Conservation (phyloP, 2,797 vertebrate genomes). For the Acrossocheilus fasciatus region DNA sequence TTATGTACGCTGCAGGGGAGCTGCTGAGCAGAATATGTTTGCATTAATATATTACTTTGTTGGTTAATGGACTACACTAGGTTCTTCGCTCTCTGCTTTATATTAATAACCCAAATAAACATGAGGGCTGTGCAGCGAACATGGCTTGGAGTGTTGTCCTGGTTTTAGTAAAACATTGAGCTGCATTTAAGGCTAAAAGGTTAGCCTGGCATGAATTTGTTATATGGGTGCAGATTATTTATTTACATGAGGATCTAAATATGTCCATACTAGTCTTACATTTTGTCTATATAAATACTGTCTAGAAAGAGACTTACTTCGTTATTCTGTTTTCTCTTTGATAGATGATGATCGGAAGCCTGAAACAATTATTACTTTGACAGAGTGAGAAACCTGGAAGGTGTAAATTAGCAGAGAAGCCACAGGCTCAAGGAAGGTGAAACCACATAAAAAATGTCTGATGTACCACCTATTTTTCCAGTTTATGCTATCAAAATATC, state of each 20-base stretch:
- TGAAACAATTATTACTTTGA: conserved; percentile 37
- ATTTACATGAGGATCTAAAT: conserved; percentile 7
- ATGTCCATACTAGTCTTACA: not conserved
- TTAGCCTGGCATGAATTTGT: not conserved
- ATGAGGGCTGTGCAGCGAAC: not conserved
- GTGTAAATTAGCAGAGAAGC: conserved; percentile 70
- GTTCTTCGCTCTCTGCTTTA: not conserved
- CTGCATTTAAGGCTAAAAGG: conserved; percentile 13
- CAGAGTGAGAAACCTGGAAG: conserved; percentile 25
- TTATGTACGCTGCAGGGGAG: not conserved
- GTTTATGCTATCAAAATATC: conserved; percentile 23
- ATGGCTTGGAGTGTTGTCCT: conserved; percentile 15
- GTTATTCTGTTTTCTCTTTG: conserved; percentile 8
- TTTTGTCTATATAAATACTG: not conserved
- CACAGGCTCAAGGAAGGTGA: conserved; percentile 57
- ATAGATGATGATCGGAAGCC: not conserved
- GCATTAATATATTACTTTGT: not conserved
- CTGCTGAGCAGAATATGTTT: not conserved
- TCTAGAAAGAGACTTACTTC: not conserved
- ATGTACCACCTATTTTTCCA: conserved; percentile 39
- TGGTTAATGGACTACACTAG: conserved; percentile 11
- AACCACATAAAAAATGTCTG: conserved; percentile 70
- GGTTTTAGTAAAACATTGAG: conserved; percentile 15
- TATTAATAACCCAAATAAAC: conserved; percentile 16
- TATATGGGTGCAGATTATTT: not conserved